These are phyloP conservation scores for Melipona quadrifasciata DNA, from an alignment of 1,140 invertebrate species.

Conservation along the genomic window DNA sequence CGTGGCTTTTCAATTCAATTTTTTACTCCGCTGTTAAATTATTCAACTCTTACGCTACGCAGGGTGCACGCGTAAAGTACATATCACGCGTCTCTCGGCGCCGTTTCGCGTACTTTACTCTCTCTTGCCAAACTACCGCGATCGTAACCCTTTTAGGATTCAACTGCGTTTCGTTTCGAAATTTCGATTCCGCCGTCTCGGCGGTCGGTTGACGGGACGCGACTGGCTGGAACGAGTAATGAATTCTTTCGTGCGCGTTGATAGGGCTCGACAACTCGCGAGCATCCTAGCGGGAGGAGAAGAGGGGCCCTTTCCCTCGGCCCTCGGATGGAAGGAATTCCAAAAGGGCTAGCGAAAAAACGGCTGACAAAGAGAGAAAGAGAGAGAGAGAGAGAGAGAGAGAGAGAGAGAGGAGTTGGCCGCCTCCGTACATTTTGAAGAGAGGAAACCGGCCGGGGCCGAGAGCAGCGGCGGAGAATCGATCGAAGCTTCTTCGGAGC, in stretches of 20 bases:
- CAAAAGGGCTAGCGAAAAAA: constrained; percentile 61
- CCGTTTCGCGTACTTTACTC: neutral
- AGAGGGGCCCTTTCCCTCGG: constrained; percentile 11
- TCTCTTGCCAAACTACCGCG: neutral
- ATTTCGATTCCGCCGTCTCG: neutral
- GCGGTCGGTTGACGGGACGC: neutral
- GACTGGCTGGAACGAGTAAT: neutral
- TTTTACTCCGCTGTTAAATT: neutral
- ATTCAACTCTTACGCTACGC: neutral
- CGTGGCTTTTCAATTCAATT: neutral
- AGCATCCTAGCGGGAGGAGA: neutral
- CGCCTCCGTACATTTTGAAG: constrained; percentile 39
- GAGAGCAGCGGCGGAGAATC: constrained; percentile 6
- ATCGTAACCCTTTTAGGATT: neutral
- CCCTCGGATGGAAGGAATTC: constrained; percentile 49
- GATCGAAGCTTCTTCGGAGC: constrained; percentile 16
- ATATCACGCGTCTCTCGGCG: neutral
- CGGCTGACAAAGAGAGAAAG: constrained; percentile 1
- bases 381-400: neutral
- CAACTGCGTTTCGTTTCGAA: no score
- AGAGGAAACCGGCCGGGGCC: constrained; percentile 13
- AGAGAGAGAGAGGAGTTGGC: neutral
- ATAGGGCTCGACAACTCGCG: constrained; percentile 11
- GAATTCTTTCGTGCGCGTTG: constrained; percentile 5
- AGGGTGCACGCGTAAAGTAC: neutral